Evolutionary conservation across 2,113 vertebrate genomes (phyloP).

Genomic region (Willisornis vidua): DNA sequence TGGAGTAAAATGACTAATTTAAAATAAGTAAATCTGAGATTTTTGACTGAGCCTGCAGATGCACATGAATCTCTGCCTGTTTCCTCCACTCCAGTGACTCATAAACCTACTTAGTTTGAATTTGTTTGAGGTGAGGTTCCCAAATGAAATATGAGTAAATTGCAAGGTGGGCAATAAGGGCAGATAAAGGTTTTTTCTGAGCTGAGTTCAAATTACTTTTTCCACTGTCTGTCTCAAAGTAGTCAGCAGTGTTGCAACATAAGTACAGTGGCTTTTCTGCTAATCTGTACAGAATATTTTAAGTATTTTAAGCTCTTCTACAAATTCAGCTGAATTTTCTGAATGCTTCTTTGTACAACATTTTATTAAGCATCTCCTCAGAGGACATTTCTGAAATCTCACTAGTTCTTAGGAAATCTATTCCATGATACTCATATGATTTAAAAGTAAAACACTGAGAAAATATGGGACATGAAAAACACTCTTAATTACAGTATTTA

Average conservation of each 20-base stretch:
- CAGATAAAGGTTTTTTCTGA: not conserved
- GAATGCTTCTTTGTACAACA: not conserved
- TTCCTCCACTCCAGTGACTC: not conserved
- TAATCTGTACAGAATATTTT: slow-evolving; percentile 21
- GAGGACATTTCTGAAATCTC: slow-evolving; percentile 10
- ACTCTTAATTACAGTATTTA: slow-evolving; percentile 32
- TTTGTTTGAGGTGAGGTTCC: not conserved
- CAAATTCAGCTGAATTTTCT: slow-evolving; percentile 1
- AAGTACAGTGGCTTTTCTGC: not conserved
- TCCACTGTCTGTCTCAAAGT: not conserved
- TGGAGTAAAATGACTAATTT: not conserved
- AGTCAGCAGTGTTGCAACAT: not conserved
- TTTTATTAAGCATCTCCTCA: not conserved
- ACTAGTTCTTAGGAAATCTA: not conserved
- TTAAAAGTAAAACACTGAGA: not conserved
- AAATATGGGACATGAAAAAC: not conserved
- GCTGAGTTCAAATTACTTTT: slow-evolving; percentile 24
- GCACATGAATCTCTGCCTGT: not conserved
- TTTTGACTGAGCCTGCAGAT: not conserved
- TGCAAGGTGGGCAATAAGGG: not conserved
- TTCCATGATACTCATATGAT: not conserved
- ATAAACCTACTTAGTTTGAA: not conserved
- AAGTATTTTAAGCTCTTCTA: not conserved
- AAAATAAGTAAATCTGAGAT: not conserved
- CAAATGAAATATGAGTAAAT: slow-evolving; percentile 18